Evolutionary conservation across 2,113 vertebrate species (phyloP).

Genomic region (Myotis brandtii): DNA sequence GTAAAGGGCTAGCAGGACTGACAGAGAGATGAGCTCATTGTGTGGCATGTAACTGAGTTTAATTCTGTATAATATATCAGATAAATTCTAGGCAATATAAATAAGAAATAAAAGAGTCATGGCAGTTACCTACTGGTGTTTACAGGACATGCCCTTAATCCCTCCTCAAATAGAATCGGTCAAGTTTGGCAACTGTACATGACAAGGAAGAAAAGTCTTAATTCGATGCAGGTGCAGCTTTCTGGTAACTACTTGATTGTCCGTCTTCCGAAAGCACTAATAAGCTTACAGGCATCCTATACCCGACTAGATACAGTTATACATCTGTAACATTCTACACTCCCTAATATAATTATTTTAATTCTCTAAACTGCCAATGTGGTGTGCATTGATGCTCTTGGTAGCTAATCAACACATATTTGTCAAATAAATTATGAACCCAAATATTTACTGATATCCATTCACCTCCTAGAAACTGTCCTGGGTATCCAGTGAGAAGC

Average conservation of each 20-base stretch:
- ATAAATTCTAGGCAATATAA: constrained; percentile 4
- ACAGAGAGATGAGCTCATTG: neutral
- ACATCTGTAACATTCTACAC: neutral
- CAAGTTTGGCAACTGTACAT: neutral
- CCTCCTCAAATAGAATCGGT: neutral
- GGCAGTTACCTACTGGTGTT: neutral
- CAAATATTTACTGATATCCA: neutral
- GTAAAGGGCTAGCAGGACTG: neutral
- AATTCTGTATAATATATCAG: neutral
- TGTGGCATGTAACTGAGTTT: neutral
- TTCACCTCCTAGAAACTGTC: neutral
- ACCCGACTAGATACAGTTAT: neutral
- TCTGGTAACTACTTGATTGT: neutral
- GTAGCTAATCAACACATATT: neutral
- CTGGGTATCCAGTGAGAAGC: neutral
- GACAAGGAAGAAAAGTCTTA: neutral
- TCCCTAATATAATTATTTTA: neutral
- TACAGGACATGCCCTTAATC: neutral
- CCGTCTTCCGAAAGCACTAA: neutral
- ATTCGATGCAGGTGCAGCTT: neutral
- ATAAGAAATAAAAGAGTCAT: neutral
- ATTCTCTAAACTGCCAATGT: neutral
- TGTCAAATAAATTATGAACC: neutral
- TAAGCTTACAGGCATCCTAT: neutral
- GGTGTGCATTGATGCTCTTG: neutral